Base-by-base conservation (phyloP, 2,888 invertebrate genomes). In the Gastrophysa polygoni region DNA sequence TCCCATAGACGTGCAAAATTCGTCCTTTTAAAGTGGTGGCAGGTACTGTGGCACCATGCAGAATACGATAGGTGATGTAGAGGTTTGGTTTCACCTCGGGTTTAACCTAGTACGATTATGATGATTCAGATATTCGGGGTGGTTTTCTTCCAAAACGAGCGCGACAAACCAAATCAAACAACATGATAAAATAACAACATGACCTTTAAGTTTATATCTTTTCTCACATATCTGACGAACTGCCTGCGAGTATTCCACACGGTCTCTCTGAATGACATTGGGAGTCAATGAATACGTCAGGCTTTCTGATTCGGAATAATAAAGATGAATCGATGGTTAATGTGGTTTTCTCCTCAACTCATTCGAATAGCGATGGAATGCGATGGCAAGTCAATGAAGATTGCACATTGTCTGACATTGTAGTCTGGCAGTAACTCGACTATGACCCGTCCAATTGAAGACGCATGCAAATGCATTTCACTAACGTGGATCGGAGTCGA, bases 321-420 rank as follows among this genome's bases (percentile, higher is more conserved):
- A 21, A 11, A 54, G 54, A 54, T 43, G 28, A 20, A 21, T 14
- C 38, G 38, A 52, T 52, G 52, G 38, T 16, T 14, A 14, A 38
- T 8, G 6, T 34, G n/a, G 14, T 20, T 52, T 34, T 20, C n/a
- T 38, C 20, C 5, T 18, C 34, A 54, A 32, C 7, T 21, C 54
- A 38, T 54, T 34, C 29, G 43, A 54, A 17, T 52, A 21, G 38
- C 18, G 17, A 7, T 18, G 21, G 52, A 52, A 54, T 54, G 54
- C 43, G 43, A 43, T 38, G 38, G 20, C 44, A 43, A 43, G 24
- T 54, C 54, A 54, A 54, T 54, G 43, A 54, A 54, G 43, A 54
- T 16, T 54, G 24, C 43, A 38, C 38, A 54, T 24, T 54, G 54
- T 16, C 43, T 14, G 20, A 38, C 38, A 54, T 24, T 54, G 54